phyloP scores from a whole-genome alignment of 2,888 invertebrate genomes.

The Apocheima hispidaria region DNA sequence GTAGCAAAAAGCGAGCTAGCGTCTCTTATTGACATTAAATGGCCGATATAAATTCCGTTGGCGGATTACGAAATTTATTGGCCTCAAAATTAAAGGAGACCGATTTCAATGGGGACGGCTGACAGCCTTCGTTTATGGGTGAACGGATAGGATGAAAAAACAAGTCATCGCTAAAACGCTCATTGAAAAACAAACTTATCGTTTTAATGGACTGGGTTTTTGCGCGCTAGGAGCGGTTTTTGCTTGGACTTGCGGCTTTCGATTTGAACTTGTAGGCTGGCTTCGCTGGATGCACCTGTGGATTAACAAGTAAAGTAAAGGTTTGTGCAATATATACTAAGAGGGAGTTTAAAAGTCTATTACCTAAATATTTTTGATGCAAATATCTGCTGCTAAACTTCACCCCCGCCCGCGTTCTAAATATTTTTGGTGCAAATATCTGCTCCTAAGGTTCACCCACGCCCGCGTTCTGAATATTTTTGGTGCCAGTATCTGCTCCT shows the following conservation, averaged over 20 bases:
- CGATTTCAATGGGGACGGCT: constrained; percentile 82
- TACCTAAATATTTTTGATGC: too few relatives aligned
- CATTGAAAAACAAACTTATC: constrained; percentile 71
- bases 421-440: too few relatives aligned
- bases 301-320: too few relatives aligned
- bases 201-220: constrained; percentile 64
- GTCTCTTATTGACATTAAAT: constrained; percentile 81
- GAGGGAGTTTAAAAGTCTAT: too few relatives aligned
- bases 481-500: too few relatives aligned
- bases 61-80: constrained; percentile 85
- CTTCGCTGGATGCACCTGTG: constrained; percentile 15
- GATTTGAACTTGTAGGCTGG: constrained; percentile 42
- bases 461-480: too few relatives aligned
- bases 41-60: constrained; percentile 83
- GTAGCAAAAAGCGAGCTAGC: constrained; percentile 63
- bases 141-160: constrained; percentile 67
- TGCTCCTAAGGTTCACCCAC: too few relatives aligned
- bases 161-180: constrained; percentile 57
- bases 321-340: too few relatives aligned
- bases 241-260: constrained; percentile 27
- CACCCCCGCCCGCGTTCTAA: too few relatives aligned
- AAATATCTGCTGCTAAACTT: too few relatives aligned
- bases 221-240: constrained; percentile 41
- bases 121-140: constrained; percentile 77
- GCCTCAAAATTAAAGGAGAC: constrained; percentile 84